A percentile compares a stretch with the other conserved stretches of the same genome.
phyloP scores from a whole-genome alignment of 1,140 invertebrate species.

The Nautilus pompilius region DNA sequence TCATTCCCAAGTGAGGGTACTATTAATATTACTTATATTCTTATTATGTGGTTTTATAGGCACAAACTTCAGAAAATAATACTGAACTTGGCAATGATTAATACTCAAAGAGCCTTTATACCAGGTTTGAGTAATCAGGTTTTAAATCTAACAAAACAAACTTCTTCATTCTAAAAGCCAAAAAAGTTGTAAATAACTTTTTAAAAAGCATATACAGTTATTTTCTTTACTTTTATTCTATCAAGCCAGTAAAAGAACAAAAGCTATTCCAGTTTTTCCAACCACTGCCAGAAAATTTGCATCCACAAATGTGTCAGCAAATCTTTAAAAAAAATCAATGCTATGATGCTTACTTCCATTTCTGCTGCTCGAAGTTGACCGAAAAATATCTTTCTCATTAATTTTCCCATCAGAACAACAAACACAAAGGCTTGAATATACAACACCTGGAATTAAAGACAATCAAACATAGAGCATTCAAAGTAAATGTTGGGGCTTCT shows the following conservation, averaged over 20 bases:
- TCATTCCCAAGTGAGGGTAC: no score
- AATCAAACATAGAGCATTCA: slow-evolving; percentile 1
- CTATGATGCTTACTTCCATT: slow-evolving; percentile 74
- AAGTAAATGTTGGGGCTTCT: neutral
- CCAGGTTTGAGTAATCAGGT: no score
- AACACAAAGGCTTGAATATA: slow-evolving; percentile 97
- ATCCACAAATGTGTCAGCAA: neutral
- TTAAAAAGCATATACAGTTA: no score
- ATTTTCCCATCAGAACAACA: slow-evolving; percentile 90
- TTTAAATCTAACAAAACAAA: no score
- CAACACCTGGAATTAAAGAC: slow-evolving; percentile 76
- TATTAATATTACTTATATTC: no score
- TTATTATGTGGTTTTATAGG: no score
- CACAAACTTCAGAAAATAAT: no score
- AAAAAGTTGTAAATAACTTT: no score
- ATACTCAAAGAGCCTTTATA: no score
- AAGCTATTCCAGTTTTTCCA: neutral
- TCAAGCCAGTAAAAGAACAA: neutral
- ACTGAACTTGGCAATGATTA: no score
- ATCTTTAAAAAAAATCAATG: neutral
- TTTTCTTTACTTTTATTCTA: neutral
- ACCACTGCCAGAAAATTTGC: neutral
- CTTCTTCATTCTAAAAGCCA: no score
- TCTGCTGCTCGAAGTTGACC: slow-evolving; percentile 94
- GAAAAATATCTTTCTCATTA: slow-evolving; percentile 95